A percentile compares a stretch with the other conserved stretches of the same genome.
These are phyloP conservation scores for Pandemis heparana DNA, from an alignment of 2,888 invertebrate genomes.

Conservation along the genomic window DNA sequence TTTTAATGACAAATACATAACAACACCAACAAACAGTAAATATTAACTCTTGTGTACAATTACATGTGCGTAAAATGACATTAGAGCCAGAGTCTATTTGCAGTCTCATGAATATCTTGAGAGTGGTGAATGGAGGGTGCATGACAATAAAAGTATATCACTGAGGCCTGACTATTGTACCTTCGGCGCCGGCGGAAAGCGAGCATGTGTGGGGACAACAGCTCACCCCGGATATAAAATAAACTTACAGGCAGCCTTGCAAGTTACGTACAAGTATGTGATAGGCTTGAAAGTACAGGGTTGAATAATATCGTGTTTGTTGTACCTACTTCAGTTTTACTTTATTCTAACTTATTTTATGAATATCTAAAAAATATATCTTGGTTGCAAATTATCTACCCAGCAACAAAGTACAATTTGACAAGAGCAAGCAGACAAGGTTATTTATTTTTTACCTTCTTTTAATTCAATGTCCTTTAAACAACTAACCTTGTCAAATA, in stretches of 20 bases:
- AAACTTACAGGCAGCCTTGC: constrained; percentile 62
- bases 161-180: constrained; percentile 77
- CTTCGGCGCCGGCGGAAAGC: constrained; percentile 83
- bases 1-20: constrained; percentile 14
- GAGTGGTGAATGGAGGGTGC: constrained; percentile 72
- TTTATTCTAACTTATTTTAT: too few species aligned
- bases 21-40: background rate
- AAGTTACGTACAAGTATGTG: constrained; percentile 42
- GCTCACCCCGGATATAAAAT: constrained; percentile 76
- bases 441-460: too few species aligned
- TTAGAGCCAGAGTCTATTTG: constrained; percentile 54
- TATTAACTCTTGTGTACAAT: background rate
- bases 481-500: too few species aligned
- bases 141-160: constrained; percentile 85
- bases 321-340: too few species aligned
- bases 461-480: too few species aligned
- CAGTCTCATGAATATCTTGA: constrained; percentile 68
- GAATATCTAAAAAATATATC: too few species aligned
- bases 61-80: constrained; percentile 28
- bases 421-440: too few species aligned
- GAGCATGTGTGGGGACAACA: constrained; percentile 79
- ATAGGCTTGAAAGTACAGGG: background rate
- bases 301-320: background rate
- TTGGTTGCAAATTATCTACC: too few species aligned
- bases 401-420: too few species aligned